Percentiles rank a stretch among this genome's conserved stretches.
Evolutionary conservation across 2,113 vertebrate genomes (phyloP).

Genomic region (Vulpes ferrilata): DNA sequence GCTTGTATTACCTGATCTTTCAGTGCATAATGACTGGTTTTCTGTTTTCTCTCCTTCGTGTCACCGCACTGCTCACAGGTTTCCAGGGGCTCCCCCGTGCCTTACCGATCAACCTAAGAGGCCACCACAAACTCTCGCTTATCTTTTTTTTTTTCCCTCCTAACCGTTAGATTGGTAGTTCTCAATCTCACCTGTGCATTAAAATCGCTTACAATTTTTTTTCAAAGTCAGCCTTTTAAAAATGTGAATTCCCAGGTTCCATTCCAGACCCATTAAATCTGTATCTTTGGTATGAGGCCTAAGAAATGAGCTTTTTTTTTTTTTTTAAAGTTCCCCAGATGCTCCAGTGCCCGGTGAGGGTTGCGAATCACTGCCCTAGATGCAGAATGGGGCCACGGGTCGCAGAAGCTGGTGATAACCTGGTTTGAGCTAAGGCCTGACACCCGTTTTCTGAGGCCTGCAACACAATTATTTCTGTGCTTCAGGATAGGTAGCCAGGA

Average conservation of each 20-base stretch:
- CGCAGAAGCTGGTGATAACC: fast-evolving
- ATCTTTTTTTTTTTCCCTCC: neutral
- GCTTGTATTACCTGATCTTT: neutral
- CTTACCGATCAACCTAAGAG: neutral
- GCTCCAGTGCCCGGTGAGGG: neutral
- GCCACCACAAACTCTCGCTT: neutral
- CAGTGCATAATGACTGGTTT: fast-evolving
- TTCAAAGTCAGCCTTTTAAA: constrained; percentile 21
- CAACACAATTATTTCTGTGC: neutral
- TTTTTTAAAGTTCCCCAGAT: neutral
- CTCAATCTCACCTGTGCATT: neutral
- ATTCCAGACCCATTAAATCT: neutral
- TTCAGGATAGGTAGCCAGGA: neutral
- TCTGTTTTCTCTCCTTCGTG: neutral
- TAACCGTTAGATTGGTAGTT: neutral
- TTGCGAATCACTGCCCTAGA: neutral
- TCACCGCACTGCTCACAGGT: fast-evolving
- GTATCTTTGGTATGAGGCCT: neutral
- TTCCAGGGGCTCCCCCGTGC: neutral
- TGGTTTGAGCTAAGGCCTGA: neutral
- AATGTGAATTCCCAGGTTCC: neutral
- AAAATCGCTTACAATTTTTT: neutral
- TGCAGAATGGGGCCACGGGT: neutral
- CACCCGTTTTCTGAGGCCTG: neutral
- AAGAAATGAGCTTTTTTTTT: neutral